Evolutionary conservation across 2,113 vertebrate genomes (phyloP), one percentile per base, ranked within the genome.

Genomic region (Campylomormyrus tamandua): DNA sequence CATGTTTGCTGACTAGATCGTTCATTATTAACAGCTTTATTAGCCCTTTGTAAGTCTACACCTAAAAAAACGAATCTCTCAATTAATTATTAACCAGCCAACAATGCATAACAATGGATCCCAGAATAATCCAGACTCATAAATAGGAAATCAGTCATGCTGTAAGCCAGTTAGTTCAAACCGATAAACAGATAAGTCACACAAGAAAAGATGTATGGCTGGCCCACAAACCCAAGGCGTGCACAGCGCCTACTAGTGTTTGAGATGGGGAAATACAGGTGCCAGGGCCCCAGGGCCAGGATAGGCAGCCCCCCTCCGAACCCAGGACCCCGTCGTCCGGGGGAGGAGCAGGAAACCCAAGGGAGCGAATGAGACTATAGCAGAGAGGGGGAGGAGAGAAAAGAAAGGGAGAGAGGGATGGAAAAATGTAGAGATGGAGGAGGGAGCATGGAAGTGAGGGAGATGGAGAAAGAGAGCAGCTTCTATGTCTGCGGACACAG

Each of bases 281-380:
- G 70, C 48, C 31, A 74, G n/a, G 87, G 3, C 58, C n/a, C n/a
- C 45, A 49, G 70, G 74, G 70, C 70, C 39, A 31, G 48, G 48
- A 80, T 21, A 31, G 88, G 70, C 48, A 89, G 45, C 66, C 66
- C 45, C 39, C 39, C 77, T 7, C 77, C 35, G 5, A 83, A 83
- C 42, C 42, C 24, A 46, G 83, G 21, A 46, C 83, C 24, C 80
- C 8, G 2, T 48, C 6, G 1, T 11, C 42, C 21, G 35, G 86
- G 31, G 46, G 46, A 53, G 27, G 7, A n/a, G 2, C 53, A 84
- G 80, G 3, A 48, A 15, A 66, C 53, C 45, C 70, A 42, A 70
- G 58, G 15, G 13, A 50, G 58, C 7, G 21, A 6, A 93, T 91
- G 88, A 92, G 24, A 93, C 91, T 52, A 52, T 8, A 58, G 46